Conservation (phyloP, 2,797 vertebrate genomes). For the Siniperca scherzeri region DNA sequence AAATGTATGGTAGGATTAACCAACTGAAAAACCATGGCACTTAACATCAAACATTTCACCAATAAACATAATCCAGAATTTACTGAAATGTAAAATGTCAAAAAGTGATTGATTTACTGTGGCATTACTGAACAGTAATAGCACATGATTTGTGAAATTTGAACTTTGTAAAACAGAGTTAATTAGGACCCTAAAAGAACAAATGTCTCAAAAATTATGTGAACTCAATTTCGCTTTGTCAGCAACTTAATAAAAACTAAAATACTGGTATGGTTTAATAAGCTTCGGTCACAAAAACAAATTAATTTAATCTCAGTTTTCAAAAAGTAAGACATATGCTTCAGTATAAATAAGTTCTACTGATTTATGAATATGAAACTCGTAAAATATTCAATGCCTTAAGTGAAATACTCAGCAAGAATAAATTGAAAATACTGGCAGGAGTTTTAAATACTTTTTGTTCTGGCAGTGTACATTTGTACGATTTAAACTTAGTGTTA, state of each 20-base stretch:
- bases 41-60: not conserved
- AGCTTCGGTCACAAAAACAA: not conserved
- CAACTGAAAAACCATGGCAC: not conserved
- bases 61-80: not conserved
- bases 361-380: conserved; percentile 8
- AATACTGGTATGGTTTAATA: not conserved
- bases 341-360: not conserved
- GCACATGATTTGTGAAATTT: not conserved
- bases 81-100: not conserved
- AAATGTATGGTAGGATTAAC: not conserved
- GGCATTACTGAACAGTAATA: not conserved
- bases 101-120: not conserved
- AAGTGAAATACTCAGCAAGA: not conserved
- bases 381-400: not conserved
- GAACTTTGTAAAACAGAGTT: not conserved
- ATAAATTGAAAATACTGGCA: conserved; percentile 12
- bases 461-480: conserved; percentile 60
- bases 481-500: not conserved
- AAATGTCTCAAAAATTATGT: not conserved
- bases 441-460: conserved; percentile 2
- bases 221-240: not conserved
- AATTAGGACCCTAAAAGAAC: not conserved
- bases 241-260: not conserved
- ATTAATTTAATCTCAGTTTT: not conserved
- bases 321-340: not conserved